Conservation (phyloP, 2,113 vertebrate species). For the Hyperoodon ampullatus region DNA sequence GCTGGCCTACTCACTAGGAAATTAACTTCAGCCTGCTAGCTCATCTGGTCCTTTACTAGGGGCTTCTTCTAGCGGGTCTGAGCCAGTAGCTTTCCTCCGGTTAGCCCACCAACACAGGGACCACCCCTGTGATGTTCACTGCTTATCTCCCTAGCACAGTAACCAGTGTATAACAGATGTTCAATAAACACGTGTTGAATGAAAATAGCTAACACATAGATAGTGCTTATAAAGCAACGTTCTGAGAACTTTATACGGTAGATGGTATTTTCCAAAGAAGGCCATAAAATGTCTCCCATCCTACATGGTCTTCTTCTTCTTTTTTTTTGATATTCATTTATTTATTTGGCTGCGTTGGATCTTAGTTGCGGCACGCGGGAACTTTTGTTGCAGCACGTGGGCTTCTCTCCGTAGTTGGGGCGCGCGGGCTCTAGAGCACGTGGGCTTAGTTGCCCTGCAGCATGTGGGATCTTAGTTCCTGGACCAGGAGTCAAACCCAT, state of each 20-base stretch:
- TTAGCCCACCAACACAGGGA: background rate
- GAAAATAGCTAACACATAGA: background rate
- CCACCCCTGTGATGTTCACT: background rate
- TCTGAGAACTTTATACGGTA: background rate
- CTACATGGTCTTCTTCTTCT: background rate
- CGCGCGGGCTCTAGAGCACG: no score
- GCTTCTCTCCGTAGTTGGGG: no score
- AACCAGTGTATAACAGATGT: background rate
- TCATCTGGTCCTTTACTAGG: background rate
- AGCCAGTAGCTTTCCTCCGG: background rate
- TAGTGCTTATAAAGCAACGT: background rate
- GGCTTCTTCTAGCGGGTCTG: background rate
- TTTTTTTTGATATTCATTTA: no score
- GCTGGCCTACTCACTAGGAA: background rate
- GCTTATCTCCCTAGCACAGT: background rate
- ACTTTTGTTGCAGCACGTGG: no score
- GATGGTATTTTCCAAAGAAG: background rate
- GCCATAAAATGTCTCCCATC: background rate
- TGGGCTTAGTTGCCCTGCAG: no score
- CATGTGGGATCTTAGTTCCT: no score
- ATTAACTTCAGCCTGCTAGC: background rate
- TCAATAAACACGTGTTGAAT: background rate
- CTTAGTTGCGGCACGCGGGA: no score
- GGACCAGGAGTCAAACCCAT: no score
- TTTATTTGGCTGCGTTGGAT: no score